phyloP scores from a whole-genome alignment of 2,113 vertebrate species.

The Pimephales promelas region DNA sequence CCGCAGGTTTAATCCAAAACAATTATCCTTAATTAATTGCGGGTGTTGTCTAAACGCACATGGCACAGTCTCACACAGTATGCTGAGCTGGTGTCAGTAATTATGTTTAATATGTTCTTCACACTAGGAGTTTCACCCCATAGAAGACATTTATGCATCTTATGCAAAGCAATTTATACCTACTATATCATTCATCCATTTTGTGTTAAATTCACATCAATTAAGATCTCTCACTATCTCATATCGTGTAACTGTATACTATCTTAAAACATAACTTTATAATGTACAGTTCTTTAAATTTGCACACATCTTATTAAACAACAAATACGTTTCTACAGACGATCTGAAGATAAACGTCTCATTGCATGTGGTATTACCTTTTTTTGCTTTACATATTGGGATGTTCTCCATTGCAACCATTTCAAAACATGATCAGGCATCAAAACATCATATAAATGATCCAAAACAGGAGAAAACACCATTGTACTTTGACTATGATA shows the following conservation, averaged over 20 bases:
- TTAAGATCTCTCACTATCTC: background rate
- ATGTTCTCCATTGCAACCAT: background rate
- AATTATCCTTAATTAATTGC: conserved; percentile 63
- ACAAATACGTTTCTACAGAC: background rate
- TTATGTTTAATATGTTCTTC: conserved; percentile 27
- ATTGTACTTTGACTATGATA: background rate
- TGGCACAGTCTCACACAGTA: conserved; percentile 48
- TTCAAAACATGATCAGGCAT: background rate
- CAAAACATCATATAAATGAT: too few relatives aligned
- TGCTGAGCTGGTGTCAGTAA: conserved; percentile 46
- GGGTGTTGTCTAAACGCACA: conserved; percentile 45
- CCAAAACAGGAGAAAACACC: background rate
- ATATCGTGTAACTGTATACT: background rate
- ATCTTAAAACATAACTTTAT: background rate
- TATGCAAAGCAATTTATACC: background rate
- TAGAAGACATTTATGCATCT: background rate
- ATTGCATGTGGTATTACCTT: background rate
- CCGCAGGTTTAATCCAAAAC: conserved; percentile 61
- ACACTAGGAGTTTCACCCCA: conserved; percentile 20
- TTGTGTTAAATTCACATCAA: background rate
- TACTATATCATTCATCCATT: background rate
- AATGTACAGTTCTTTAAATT: background rate
- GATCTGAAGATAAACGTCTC: background rate
- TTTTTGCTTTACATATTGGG: background rate
- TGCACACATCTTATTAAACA: background rate